phyloP scores from a whole-genome alignment of 2,888 invertebrate genomes.

The Trissolcus japonicus region DNA sequence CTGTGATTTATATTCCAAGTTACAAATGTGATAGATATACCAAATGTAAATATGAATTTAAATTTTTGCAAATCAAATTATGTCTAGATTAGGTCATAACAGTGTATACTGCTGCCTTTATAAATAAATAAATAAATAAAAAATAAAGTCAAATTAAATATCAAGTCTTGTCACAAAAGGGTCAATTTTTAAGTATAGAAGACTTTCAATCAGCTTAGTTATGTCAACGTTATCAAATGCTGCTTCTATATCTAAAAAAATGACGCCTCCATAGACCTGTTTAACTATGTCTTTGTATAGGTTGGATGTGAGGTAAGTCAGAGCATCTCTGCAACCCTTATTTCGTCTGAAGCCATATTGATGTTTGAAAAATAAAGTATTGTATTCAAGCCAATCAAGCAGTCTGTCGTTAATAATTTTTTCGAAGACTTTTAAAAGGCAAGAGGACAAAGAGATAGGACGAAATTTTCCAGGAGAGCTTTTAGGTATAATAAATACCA shows the following conservation, averaged over 20 bases:
- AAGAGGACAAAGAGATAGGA: slow-evolving; percentile 7
- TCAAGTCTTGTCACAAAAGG: no score
- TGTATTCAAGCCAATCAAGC: background rate
- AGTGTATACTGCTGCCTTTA: no score
- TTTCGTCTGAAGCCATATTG: slow-evolving; percentile 6
- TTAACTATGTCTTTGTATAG: background rate
- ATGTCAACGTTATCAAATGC: slow-evolving; percentile 16
- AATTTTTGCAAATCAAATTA: no score
- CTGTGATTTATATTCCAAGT: no score
- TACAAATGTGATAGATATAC: no score
- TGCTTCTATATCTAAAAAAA: background rate
- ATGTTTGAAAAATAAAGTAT: background rate
- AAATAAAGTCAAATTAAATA: no score
- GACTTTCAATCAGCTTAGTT: background rate
- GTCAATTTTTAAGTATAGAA: no score
- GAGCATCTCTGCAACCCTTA: background rate
- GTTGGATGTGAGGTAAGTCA: background rate
- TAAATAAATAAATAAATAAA: no score
- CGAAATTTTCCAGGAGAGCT: background rate
- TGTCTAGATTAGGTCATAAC: no score
- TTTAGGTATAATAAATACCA: slow-evolving; percentile 4
- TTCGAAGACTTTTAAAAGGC: slow-evolving; percentile 6
- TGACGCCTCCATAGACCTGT: background rate
- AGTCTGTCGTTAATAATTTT: background rate
- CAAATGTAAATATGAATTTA: no score